Evolutionary conservation across 2,113 vertebrate species (phyloP), one percentile per base, ranked within the genome.

Genomic region (Otolemur garnettii): DNA sequence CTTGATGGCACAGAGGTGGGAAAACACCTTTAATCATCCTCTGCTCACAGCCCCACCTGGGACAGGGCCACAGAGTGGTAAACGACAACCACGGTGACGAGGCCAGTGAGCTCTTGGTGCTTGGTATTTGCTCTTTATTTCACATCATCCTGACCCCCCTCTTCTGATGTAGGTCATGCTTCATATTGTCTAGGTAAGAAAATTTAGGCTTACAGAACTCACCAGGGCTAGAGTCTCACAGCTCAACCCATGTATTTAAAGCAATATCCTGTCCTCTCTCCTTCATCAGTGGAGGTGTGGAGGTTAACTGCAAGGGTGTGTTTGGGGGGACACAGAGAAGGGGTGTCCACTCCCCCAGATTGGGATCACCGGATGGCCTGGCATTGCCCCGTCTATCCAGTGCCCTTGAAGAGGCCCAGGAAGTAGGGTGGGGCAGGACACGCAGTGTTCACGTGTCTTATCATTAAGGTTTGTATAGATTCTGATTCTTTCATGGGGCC

Each of bases 71-170:
- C 0, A 6, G 5, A 18, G 11, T 6, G 15, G 7, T 10, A 7
- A 45, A 8, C 15, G 59, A 19, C 10, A 22, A 1, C 8, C 24
- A 5, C 0, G 0, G 3, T 7, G 5, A 7, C 4, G 0, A 22
- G 0, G 2, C n/a, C 28, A 1, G n/a, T 55, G 28, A 0, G 9
- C 71, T 45, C 21, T 62, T 69, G 5, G 2, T 38, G 5, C 18
- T 69, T 35, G 22, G 1, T 30, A 1, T 13, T 24, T 24, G 12
- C n/a, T 45, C 0, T 60, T 83, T 38, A 1, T 28, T 50, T 38
- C 66, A 13, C 17, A 24, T 66, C 35, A 6, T 28, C 72, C 35
- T 50, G 1, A n/a, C 22, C 5, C 33, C 7, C 30, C 28, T 38
- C 19, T 72, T 79, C 64, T 22, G 45, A 21, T 33, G 11, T 42